Base-by-base conservation (phyloP, 2,888 invertebrate genomes). In the Synanthedon andrenaeformis region DNA sequence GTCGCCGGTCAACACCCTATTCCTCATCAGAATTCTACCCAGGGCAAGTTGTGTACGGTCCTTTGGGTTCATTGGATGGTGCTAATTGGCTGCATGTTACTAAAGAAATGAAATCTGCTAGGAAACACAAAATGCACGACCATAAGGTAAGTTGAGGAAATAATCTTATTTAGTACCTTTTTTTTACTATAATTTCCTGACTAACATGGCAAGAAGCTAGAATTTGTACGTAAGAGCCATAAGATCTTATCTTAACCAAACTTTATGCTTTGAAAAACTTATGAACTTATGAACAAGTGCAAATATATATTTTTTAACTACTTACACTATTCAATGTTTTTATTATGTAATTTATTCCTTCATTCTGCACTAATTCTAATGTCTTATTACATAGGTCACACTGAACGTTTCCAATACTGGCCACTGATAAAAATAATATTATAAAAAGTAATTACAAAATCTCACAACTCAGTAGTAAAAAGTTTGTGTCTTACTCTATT, bases 61-160 rank as follows among this genome's bases (percentile, higher is more conserved):
- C 92, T 0, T 79, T 94, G 19, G 92, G 92, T 13, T 90, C 92
- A 49, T 82, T 96, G 55, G 93, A 94, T 64, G 92, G 91, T 58
- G 94, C 94, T 1, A 92, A 92, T 68, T 96, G 97, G 94, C 84
- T 96, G 19, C 90, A 92, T 55, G 90, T 93, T 60, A 92, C 93
- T 6, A 93, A 93, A 74, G 91, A 92, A 58, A 91, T 94, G 89
- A 93, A 92, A 68, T 82, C 84, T 12, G 89, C 89, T 42, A 83
- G 88, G 61, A 90, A 90, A 68, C 89, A 89, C 53, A 90, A 90
- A 64, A 87, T 87, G 75, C 82, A 89, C 58, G 87, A 88, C 61
- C 86, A 89, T 60, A 90, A 89, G 81, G 90, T 89, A 59, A 58
- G 59, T 55, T n/a, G 42, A 41, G 14, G 23, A 23, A 23, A 23